These are phyloP conservation scores for Eptesicus fuscus DNA, from an alignment of 2,113 vertebrate species.

Conservation along the genomic window DNA sequence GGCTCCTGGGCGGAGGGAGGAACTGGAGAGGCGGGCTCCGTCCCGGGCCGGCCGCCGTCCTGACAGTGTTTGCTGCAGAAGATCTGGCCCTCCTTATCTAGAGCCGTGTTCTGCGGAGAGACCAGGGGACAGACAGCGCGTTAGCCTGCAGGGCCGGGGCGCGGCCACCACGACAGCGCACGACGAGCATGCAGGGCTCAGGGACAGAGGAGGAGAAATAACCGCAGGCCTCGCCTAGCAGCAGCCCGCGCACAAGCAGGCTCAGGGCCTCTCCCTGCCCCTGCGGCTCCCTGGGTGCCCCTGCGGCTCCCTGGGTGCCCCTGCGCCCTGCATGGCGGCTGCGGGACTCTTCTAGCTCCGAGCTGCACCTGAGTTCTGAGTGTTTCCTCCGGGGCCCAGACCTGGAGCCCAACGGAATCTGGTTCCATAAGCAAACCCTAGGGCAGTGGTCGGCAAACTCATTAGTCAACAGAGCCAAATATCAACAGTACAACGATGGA, in stretches of 20 bases:
- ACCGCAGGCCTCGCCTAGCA: not conserved
- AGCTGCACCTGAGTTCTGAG: not conserved
- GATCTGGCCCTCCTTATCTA: conserved; percentile 95
- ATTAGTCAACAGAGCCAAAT: too few relatives aligned
- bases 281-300: too few relatives aligned
- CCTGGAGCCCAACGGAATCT: not conserved
- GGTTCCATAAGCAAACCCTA: too few relatives aligned
- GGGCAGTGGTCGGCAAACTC: too few relatives aligned
- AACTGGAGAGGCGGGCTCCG: conserved; percentile 63
- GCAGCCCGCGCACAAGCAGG: not conserved
- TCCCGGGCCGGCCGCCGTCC: conserved; percentile 65
- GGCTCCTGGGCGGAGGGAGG: conserved; percentile 68
- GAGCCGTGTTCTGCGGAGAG: conserved; percentile 93
- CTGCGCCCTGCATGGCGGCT: not conserved
- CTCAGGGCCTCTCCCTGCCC: too few relatives aligned
- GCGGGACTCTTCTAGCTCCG: not conserved
- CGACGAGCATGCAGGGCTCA: conserved; percentile 78
- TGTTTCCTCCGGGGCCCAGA: not conserved
- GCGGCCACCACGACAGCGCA: not conserved
- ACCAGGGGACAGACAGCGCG: conserved; percentile 32
- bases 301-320: too few relatives aligned
- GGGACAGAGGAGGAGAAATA: conserved; percentile 83
- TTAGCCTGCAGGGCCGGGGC: not conserved
- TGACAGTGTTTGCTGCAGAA: conserved; percentile 83
- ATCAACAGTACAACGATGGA: too few relatives aligned